A percentile compares a stretch with the other conserved stretches of the same genome.
These are phyloP conservation scores for Orthosia gracilis DNA, from an alignment of 2,888 invertebrate genomes.

Conservation along the genomic window DNA sequence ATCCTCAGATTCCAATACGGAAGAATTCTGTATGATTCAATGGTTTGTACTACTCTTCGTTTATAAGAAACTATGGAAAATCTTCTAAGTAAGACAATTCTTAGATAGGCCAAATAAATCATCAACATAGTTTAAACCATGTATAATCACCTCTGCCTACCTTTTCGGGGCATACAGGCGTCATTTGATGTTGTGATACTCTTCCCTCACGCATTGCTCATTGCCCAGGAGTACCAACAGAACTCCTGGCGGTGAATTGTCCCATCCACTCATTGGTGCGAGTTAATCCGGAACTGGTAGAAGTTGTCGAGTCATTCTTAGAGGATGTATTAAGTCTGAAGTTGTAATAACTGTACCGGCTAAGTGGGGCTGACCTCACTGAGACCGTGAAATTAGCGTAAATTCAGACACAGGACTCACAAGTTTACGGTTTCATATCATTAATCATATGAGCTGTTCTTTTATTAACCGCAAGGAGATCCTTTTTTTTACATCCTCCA, in stretches of 20 bases:
- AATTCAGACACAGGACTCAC: slow-evolving; percentile 14
- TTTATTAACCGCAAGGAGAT: slow-evolving; percentile 1
- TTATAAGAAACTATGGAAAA: slow-evolving; percentile 7
- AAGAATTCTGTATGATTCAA: slow-evolving; percentile 40
- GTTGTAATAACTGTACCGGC: slow-evolving; percentile 3
- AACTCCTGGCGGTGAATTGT: neutral
- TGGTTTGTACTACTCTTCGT: neutral
- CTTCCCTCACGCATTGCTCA: neutral
- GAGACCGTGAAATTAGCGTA: slow-evolving; percentile 24
- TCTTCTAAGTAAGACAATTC: neutral
- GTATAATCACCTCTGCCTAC: neutral
- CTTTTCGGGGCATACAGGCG: neutral
- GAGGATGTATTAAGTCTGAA: slow-evolving; percentile 29
- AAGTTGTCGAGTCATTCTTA: slow-evolving; percentile 8
- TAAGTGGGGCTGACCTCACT: slow-evolving; percentile 40
- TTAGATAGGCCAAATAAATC: neutral
- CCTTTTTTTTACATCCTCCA: neutral
- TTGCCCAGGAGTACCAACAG: neutral
- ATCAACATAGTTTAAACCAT: neutral
- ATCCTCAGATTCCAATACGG: slow-evolving; percentile 39
- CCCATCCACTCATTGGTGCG: neutral
- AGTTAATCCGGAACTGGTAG: neutral
- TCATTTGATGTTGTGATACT: neutral
- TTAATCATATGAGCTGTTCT: slow-evolving; percentile 5
- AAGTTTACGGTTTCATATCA: slow-evolving; percentile 29